These are phyloP conservation scores for Polydrusus tereticollis DNA, from an alignment of 2,888 invertebrate genomes.

Conservation along the genomic window DNA sequence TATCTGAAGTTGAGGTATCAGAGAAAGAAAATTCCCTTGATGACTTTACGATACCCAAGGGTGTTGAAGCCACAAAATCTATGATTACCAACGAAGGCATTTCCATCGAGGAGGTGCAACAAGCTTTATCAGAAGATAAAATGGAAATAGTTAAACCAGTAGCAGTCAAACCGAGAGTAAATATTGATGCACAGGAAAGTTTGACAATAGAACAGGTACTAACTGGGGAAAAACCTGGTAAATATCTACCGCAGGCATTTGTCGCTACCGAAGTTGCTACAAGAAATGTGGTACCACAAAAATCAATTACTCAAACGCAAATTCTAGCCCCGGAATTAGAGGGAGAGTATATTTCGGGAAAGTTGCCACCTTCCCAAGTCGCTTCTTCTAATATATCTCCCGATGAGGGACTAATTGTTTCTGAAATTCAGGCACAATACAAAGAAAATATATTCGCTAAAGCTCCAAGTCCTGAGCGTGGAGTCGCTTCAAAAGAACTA, in stretches of 20 bases:
- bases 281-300: conserved; percentile 75
- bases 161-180: conserved; percentile 72
- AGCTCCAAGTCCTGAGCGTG: conserved; percentile 64
- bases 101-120: conserved; percentile 74
- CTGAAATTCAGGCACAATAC: conserved; percentile 73
- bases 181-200: conserved; percentile 75
- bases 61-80: conserved; percentile 71
- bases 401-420: conserved; percentile 73
- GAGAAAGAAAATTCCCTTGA: conserved; percentile 72
- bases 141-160: conserved; percentile 69
- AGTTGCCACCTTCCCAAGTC: conserved; percentile 73
- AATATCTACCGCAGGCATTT: conserved; percentile 83
- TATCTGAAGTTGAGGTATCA: conserved; percentile 73
- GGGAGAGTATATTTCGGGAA: conserved; percentile 72
- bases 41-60: conserved; percentile 66
- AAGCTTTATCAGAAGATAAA: conserved; percentile 73
- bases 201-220: conserved; percentile 77
- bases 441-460: conserved; percentile 73
- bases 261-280: conserved; percentile 84
- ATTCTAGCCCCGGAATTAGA: conserved; percentile 79
- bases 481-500: conserved; percentile 70
- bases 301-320: conserved; percentile 75
- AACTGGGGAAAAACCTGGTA: conserved; percentile 79
- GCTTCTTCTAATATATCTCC: conserved; percentile 73
- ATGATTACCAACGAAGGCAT: conserved; percentile 75